Evolutionary conservation across 2,797 vertebrate species (phyloP).

Genomic region (Karalla daura): DNA sequence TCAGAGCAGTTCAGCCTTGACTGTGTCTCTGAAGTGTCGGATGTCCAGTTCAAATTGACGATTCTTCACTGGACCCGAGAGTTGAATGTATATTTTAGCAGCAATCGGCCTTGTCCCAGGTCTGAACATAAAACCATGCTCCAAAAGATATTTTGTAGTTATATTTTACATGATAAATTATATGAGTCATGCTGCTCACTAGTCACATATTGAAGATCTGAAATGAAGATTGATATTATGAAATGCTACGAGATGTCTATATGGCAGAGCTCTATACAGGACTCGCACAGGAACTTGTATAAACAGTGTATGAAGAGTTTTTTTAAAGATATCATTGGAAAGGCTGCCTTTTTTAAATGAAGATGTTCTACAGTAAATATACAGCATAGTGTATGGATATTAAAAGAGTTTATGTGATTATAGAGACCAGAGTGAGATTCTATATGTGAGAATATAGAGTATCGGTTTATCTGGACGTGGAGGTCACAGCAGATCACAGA

Average conservation of each 20-base stretch:
- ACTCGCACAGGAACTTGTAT: neutral
- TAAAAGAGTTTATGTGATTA: constrained; percentile 5
- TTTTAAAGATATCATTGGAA: constrained; percentile 11
- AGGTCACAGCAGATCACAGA: too few species aligned
- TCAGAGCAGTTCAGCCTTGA: neutral
- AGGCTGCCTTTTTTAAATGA: constrained; percentile 5
- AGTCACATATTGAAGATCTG: constrained; percentile 1
- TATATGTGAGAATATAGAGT: constrained; percentile 11
- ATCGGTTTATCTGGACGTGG: neutral
- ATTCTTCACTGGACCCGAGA: too few species aligned
- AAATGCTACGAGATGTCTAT: constrained; percentile 28
- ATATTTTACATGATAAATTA: neutral
- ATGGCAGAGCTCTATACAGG: neutral
- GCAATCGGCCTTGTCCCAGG: constrained; percentile 14
- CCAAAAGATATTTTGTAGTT: constrained; percentile 45
- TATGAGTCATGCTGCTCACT: neutral
- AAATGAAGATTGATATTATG: constrained; percentile 15
- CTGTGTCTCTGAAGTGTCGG: neutral
- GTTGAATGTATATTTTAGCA: constrained; percentile 55
- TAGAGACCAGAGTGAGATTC: constrained; percentile 5
- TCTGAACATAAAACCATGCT: neutral
- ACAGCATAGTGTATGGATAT: constrained; percentile 10
- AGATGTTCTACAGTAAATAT: constrained; percentile 7
- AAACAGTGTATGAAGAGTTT: constrained; percentile 28
- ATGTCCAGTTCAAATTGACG: too few species aligned